Evolutionary conservation across 2,888 invertebrate genomes (phyloP), one percentile per base, ranked within the genome.

Genomic region (Ptychoptera albimana): DNA sequence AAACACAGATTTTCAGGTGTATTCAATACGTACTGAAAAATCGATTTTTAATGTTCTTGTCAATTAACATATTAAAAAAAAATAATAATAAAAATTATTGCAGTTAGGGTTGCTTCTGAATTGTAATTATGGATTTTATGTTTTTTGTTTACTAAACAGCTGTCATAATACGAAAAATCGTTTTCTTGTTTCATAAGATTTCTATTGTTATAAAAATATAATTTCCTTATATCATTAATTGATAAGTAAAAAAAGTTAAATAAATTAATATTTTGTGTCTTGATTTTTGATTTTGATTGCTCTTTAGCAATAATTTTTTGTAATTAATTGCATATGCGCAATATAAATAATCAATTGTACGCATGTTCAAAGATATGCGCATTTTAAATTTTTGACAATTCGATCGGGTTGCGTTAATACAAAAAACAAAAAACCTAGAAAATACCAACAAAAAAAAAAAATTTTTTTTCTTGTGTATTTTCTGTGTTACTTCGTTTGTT

Each of bases 351-450:
- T 30, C 13, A n/a, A 6, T 30, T 39, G 29, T 41, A 47, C 49
- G 49, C 49, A 49, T 49, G 49, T 45, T 29, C 32, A 38, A 43
- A 29, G 46, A 45, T 46, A 46, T 15, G 46, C 49, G 46, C 45
- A 49, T 39, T 48, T 34, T 15, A 2, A 5, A 13, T 13, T 29
- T 49, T 47, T 48, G 48, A 45, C 48, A 48, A 45, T 36, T 30
- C 42, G 43, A 29, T 31, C 40, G 39, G 44, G 42, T 47, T 29
- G 48, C 48, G 23, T 23, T 23, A 23, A 5, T 23, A 7, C 3
- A 23, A 23, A n/a, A n/a, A 23, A 23, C 3, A 23, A 23, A 23
- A 23, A 23, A 23, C 23, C 3, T 23, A 23, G n/a, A 16, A 15
- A 10, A 11, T 38, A 38, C 29, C 13, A n/a, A 15, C 16, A 37